Evolutionary conservation across 1,140 invertebrate species (phyloP), one percentile per base, ranked within the genome.

Genomic region (Homalodisca vitripennis): DNA sequence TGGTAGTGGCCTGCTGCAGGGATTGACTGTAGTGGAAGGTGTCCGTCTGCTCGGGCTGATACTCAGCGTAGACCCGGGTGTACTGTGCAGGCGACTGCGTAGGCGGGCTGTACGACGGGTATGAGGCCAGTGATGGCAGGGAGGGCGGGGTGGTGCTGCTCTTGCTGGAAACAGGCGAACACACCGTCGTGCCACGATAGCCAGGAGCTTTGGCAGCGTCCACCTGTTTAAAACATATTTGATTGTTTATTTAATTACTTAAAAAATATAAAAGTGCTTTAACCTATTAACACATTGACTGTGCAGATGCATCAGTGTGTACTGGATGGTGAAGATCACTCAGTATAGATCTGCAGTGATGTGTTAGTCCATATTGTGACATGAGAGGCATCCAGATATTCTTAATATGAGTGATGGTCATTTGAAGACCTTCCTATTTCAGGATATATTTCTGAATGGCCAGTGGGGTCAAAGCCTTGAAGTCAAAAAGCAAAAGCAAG

Each of bases 191-290:
- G 60, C 87, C 85, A 75, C 90, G 84, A 77, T 92, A 94, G 13
- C 92, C 92, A 0, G 91, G 91, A 26, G 92, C 91, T 79, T 93
- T 92, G 0, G 90, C 86, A 10, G 88, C 88, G 79, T 93, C 91
- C 1, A 88, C 88, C 76, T 87, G 77, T n/a, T 73, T 46, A 48
- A 53, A 63, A 71, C 63, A 67, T n/a, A n/a, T n/a, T n/a, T n/a
- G n/a, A n/a, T n/a, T n/a, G n/a, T n/a, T n/a, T n/a, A n/a, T 55
- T 55, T 55, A 55, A 3, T 55, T 3, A 6, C 20, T 12, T 20
- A 20, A 10, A 46, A 46, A n/a, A 46, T 46, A 46, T 46, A n/a
- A 46, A 31, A 14, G 12, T 30, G 13, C 26, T 63, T n/a, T n/a
- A n/a, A n/a, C n/a, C n/a, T 29, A 13, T 63, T 63, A 63, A 30